Base-by-base conservation (phyloP, 1,140 invertebrate genomes). In the Cylas formicarius region DNA sequence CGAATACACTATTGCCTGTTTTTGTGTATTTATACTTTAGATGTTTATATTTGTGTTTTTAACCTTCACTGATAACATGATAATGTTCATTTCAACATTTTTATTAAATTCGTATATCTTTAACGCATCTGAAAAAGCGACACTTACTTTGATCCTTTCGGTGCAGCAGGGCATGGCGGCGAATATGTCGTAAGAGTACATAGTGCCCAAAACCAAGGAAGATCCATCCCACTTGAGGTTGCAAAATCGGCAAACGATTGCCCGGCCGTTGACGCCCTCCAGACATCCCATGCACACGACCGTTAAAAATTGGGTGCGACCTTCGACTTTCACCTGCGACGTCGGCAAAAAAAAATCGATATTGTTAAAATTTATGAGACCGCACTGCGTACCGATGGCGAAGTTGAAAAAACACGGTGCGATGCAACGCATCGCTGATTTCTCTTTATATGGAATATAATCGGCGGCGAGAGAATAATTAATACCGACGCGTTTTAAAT, bases 181-280 rank as follows among this genome's bases (percentile, higher is more conserved):
- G 68, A 97, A 97, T 48, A 97, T 90, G 68, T 97, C 93, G 60
- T 95, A 97, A 29, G 90, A 88, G 68, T 97, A 97, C 90, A 96
- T 94, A 36, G 91, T 94, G 31, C 94, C 93, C 11, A 97, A 72
- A 22, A 96, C 87, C 28, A 97, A 76, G 22, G 86, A 86, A 5
- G 86, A 87, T 11, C 93, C 93, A 65, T 93, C 86, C 92, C 93
- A 97, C 42, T 80, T 81, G 45, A 80, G 77, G 40, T 79, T 80
- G 67, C 93, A 97, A 66, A 81, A 84, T 51, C 76, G 70, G 72
- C 88, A 92, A 39, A 77, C 72, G 31, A 91, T 77, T 32, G 70
- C 69, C 43, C 82, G 77, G 45, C 81, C 80, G 17, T 79, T 80
- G 51, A 80, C 84, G 23, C 86, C 84, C 63, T 93, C 89, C 55